A percentile compares a stretch with the other conserved stretches of the same genome.
Conservation (phyloP, 1,140 invertebrate genomes). For the Formica selysi region DNA sequence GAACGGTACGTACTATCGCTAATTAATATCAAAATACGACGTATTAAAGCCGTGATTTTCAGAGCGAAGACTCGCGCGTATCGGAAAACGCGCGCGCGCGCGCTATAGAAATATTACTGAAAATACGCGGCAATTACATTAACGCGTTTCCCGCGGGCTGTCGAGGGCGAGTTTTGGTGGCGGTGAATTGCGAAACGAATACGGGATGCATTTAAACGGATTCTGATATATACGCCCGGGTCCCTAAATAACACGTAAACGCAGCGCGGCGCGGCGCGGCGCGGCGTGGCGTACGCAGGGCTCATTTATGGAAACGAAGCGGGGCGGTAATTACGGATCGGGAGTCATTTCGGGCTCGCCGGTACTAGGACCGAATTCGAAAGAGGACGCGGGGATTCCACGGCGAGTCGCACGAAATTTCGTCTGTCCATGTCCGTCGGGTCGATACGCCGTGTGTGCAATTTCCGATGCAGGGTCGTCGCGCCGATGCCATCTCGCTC, state of each 20-base stretch:
- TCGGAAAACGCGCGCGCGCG: background rate
- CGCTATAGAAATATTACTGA: slow-evolving; percentile 53
- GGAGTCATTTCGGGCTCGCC: slow-evolving; percentile 53
- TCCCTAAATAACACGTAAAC: slow-evolving; percentile 55
- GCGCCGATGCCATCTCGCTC: slow-evolving; percentile 48
- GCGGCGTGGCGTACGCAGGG: background rate
- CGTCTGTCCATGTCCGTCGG: slow-evolving; percentile 13
- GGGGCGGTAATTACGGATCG: slow-evolving; percentile 61
- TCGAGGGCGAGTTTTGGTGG: slow-evolving; percentile 42
- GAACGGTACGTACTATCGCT: background rate
- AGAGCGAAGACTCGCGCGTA: background rate
- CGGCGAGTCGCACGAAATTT: slow-evolving; percentile 35
- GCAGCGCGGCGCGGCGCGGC: background rate
- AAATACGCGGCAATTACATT: slow-evolving; percentile 63
- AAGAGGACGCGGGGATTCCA: slow-evolving; percentile 46
- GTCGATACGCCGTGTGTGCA: slow-evolving; percentile 64
- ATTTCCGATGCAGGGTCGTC: slow-evolving; percentile 64
- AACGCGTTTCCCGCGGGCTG: slow-evolving; percentile 44
- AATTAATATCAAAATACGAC: slow-evolving; percentile 57
- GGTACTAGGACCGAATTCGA: slow-evolving; percentile 53
- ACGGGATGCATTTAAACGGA: slow-evolving; percentile 57
- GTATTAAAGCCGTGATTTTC: slow-evolving; percentile 45
- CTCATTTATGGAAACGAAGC: slow-evolving; percentile 67
- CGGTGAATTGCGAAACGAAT: slow-evolving; percentile 56
- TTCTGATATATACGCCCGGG: slow-evolving; percentile 43